phyloP scores from a whole-genome alignment of 2,888 invertebrate genomes.

The Amphipoea oculea region DNA sequence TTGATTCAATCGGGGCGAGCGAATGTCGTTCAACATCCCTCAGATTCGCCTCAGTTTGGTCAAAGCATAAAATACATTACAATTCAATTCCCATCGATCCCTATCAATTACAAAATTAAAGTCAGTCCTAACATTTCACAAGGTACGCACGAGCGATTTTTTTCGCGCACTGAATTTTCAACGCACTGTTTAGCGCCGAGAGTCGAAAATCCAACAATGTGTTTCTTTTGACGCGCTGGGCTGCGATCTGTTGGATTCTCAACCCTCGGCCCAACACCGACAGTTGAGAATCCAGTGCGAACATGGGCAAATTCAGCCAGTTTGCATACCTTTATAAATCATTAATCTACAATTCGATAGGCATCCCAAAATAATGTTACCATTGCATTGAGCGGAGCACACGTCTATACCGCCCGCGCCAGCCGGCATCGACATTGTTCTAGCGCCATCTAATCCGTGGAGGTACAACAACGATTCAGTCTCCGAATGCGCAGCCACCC shows the following conservation, averaged over 20 bases:
- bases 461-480: conserved; percentile 92
- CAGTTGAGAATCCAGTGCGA: not conserved
- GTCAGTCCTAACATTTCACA: not conserved
- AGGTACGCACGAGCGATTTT: no score
- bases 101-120: not conserved
- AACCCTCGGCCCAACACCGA: not conserved
- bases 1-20: not conserved
- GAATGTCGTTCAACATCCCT: not conserved
- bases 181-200: no score
- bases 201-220: no score
- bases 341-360: conserved; percentile 92
- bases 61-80: not conserved
- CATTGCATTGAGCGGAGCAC: conserved; percentile 90
- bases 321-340: conserved; percentile 90
- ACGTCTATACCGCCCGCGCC: conserved; percentile 93
- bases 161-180: no score
- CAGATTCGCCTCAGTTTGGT: not conserved
- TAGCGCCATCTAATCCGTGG: conserved; percentile 91
- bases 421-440: conserved; percentile 89
- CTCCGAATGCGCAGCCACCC: conserved; percentile 94
- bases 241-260: not conserved
- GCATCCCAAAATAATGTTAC: conserved; percentile 91
- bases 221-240: no score
- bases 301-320: conserved; percentile 66
- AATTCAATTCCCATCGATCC: not conserved